Evolutionary conservation across 2,888 invertebrate species (phyloP).

Genomic region (Dorcus hopei): DNA sequence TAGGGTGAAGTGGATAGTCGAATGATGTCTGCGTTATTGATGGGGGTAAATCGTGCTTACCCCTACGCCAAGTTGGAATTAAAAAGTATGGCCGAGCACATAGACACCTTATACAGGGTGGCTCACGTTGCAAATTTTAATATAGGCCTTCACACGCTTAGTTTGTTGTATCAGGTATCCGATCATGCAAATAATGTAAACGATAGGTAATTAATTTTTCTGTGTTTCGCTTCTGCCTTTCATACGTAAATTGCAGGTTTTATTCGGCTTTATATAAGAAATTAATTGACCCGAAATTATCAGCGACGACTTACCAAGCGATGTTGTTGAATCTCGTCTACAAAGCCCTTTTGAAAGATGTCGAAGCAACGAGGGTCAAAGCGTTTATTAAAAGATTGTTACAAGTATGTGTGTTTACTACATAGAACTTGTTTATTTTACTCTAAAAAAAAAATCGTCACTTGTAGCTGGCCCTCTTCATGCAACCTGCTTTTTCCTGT

Average conservation of each 20-base stretch:
- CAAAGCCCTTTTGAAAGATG: slow-evolving; percentile 80
- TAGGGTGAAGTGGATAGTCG: slow-evolving; percentile 76
- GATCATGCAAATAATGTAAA: slow-evolving; percentile 52
- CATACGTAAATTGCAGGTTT: slow-evolving; percentile 55
- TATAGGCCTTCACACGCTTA: slow-evolving; percentile 56
- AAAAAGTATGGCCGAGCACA: slow-evolving; percentile 58
- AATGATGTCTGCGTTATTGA: slow-evolving; percentile 78
- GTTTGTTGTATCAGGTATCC: slow-evolving; percentile 63
- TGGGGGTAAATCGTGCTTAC: slow-evolving; percentile 81
- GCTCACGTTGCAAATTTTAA: slow-evolving; percentile 78
- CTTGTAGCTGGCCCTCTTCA: slow-evolving; percentile 62
- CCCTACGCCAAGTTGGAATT: slow-evolving; percentile 72
- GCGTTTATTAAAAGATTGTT: slow-evolving; percentile 85
- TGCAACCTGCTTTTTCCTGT: slow-evolving; percentile 75
- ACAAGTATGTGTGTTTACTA: slow-evolving; percentile 52
- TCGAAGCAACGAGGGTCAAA: slow-evolving; percentile 64
- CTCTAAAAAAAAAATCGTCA: background rate
- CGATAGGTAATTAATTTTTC: slow-evolving; percentile 54
- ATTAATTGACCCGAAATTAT: slow-evolving; percentile 71
- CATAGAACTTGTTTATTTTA: slow-evolving; percentile 2
- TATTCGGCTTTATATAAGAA: slow-evolving; percentile 89
- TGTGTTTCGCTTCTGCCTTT: background rate
- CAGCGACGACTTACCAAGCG: slow-evolving; percentile 67
- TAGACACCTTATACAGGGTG: slow-evolving; percentile 76
- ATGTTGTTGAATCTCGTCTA: slow-evolving; percentile 84